Evolutionary conservation across 2,113 vertebrate genomes (phyloP).

Genomic region (Mesoclemmys tuberculata): DNA sequence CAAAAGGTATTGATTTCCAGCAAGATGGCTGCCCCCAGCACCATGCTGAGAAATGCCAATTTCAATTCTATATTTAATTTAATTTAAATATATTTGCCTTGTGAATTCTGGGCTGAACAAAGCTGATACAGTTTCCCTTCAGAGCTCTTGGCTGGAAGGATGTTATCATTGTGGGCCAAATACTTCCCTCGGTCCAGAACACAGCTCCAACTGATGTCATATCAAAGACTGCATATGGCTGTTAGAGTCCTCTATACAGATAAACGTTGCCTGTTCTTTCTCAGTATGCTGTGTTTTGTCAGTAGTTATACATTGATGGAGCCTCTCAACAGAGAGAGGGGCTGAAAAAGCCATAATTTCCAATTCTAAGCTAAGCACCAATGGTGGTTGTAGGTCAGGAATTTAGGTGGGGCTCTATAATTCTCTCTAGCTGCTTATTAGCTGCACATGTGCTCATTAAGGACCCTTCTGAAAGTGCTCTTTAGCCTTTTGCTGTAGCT

Average conservation of each 20-base stretch:
- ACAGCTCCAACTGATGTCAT: neutral
- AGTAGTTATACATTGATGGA: neutral
- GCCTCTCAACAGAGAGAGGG: neutral
- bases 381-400: fast-evolving
- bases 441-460: neutral
- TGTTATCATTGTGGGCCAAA: neutral
- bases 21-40: neutral
- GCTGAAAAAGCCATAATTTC: neutral
- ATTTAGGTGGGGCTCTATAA: neutral
- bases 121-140: neutral
- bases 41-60: neutral
- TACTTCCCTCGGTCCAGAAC: fast-evolving
- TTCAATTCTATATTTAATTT: neutral
- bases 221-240: neutral
- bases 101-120: neutral
- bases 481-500: neutral
- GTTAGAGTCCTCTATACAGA: neutral
- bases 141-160: neutral
- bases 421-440: neutral
- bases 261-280: neutral
- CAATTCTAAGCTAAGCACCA: neutral
- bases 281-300: neutral
- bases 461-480: neutral
- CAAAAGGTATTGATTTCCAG: neutral
- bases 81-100: neutral